A percentile compares a stretch with the other conserved stretches of the same genome.
Conservation (phyloP, 2,113 vertebrate species). For the Pelecanus crispus region DNA sequence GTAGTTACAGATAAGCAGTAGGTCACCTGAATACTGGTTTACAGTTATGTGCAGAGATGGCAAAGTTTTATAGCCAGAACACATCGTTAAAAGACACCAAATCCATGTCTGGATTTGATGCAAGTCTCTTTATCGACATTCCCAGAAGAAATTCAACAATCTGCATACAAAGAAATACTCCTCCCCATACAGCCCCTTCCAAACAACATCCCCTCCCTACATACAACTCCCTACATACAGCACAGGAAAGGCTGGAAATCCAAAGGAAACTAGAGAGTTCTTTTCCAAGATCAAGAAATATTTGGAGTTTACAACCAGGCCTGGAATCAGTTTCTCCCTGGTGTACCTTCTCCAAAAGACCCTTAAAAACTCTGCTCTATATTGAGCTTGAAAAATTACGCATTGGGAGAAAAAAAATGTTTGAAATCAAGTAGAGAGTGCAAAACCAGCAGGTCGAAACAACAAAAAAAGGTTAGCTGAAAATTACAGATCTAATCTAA, state of each 20-base stretch:
- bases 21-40: background rate
- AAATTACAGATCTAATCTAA: constrained; percentile 54
- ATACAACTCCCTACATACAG: background rate
- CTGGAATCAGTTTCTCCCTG: background rate
- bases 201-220: background rate
- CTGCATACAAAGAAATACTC: background rate
- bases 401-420: background rate
- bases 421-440: background rate
- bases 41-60: background rate
- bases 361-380: background rate
- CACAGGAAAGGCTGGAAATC: background rate
- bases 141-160: background rate
- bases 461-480: background rate
- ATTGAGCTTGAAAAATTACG: background rate
- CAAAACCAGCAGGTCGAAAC: background rate
- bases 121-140: background rate
- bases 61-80: background rate
- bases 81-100: background rate
- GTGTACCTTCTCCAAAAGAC: background rate
- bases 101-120: background rate
- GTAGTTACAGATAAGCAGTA: background rate
- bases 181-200: background rate
- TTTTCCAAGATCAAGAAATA: background rate
- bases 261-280: background rate
- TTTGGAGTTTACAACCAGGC: background rate